Conservation (phyloP, 2,888 invertebrate genomes). For the Apamea monoglypha region DNA sequence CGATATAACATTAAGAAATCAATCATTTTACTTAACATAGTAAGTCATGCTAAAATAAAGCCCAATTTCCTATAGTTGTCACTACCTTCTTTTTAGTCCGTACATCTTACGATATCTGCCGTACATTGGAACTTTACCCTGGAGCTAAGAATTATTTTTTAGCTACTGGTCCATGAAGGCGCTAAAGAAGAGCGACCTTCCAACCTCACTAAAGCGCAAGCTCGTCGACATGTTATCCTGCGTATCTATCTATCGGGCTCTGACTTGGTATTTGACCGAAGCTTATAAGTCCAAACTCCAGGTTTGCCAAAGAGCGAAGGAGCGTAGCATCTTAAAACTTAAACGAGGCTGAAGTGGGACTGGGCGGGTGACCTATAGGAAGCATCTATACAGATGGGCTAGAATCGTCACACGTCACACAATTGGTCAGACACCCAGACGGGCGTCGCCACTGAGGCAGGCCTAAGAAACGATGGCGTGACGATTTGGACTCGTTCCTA, state of each 20-base stretch:
- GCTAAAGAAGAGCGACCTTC: not conserved
- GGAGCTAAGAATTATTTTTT: constrained; percentile 16
- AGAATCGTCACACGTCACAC: too few relatives aligned
- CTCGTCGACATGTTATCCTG: not conserved
- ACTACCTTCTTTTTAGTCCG: not conserved
- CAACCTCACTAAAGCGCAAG: not conserved
- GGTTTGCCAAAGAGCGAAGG: too few relatives aligned
- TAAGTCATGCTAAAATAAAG: not conserved
- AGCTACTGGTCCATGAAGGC: not conserved
- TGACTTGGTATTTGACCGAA: not conserved
- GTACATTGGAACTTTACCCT: constrained; percentile 15
- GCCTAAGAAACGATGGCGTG: too few relatives aligned
- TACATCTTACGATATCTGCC: constrained; percentile 16
- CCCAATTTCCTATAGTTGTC: not conserved
- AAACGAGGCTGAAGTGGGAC: too few relatives aligned
- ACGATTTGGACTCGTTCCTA: too few relatives aligned
- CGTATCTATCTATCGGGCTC: not conserved
- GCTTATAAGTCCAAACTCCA: not conserved
- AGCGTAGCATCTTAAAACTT: too few relatives aligned
- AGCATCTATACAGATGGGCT: too few relatives aligned
- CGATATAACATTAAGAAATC: not conserved
- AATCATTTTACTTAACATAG: not conserved
- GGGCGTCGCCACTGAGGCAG: too few relatives aligned
- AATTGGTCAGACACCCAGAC: too few relatives aligned
- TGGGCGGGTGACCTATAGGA: too few relatives aligned